Evolutionary conservation across 1,140 invertebrate genomes (phyloP).

Genomic region (Geopemphigus sp.): DNA sequence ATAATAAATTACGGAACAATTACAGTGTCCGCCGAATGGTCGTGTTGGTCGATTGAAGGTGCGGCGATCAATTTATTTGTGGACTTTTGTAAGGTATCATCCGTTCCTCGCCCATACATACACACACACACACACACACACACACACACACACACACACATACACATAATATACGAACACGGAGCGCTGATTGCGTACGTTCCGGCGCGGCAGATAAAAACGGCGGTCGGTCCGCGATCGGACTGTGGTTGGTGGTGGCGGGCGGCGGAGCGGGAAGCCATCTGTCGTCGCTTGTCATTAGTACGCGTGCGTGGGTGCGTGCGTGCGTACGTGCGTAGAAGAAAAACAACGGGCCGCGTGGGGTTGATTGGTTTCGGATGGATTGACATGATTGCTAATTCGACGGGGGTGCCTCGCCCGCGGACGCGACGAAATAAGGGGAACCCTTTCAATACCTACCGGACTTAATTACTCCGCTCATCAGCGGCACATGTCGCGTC

Average conservation of each 20-base stretch:
- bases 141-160: too few relatives aligned
- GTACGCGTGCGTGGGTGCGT: slow-evolving; percentile 13
- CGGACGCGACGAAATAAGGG: neutral
- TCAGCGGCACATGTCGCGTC: slow-evolving; percentile 40
- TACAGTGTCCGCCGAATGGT: too few relatives aligned
- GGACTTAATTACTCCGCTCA: slow-evolving; percentile 48
- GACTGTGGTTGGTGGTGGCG: neutral
- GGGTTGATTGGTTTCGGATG: slow-evolving; percentile 50
- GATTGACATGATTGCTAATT: slow-evolving; percentile 49
- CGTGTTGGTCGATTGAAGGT: too few relatives aligned
- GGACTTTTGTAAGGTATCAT: too few relatives aligned
- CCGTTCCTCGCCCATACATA: too few relatives aligned
- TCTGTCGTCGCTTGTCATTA: slow-evolving; percentile 40
- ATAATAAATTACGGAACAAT: too few relatives aligned
- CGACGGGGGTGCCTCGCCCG: slow-evolving; percentile 8
- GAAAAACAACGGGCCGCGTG: slow-evolving; percentile 40
- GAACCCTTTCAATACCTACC: slow-evolving; percentile 45
- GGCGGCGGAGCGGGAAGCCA: slow-evolving; percentile 22
- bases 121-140: too few relatives aligned
- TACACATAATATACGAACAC: too few relatives aligned
- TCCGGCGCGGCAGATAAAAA: slow-evolving; percentile 7
- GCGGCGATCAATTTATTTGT: too few relatives aligned
- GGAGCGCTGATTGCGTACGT: too few relatives aligned
- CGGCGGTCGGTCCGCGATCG: neutral
- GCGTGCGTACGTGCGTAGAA: slow-evolving; percentile 8